Conservation (phyloP, 2,113 vertebrate genomes). For the Pluvianellus socialis region DNA sequence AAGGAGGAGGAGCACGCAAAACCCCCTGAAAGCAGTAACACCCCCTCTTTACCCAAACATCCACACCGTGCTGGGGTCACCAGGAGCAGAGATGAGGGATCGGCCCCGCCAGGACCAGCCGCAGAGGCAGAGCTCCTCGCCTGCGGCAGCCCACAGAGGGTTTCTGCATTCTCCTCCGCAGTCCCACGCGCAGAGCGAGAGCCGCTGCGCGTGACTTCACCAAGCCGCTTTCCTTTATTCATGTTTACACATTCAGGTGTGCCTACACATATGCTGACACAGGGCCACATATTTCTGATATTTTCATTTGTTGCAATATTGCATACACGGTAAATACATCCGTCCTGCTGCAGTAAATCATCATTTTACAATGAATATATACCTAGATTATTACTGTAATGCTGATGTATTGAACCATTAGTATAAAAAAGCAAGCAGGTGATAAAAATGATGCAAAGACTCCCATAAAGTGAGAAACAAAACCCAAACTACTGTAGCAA, state of each 20-base stretch:
- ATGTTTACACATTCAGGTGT: neutral
- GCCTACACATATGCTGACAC: neutral
- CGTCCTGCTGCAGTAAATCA: constrained; percentile 52
- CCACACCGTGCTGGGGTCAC: neutral
- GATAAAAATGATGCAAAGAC: constrained; percentile 66
- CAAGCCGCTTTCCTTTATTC: neutral
- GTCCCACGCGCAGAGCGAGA: accelerated
- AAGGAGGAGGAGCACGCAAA: neutral
- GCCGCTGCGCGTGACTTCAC: neutral
- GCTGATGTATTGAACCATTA: constrained; percentile 62
- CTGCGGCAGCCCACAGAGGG: accelerated
- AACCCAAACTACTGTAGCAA: constrained; percentile 63
- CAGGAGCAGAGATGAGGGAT: neutral
- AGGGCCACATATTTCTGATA: neutral
- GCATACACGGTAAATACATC: constrained; percentile 18
- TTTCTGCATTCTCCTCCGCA: neutral
- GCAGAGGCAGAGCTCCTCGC: neutral
- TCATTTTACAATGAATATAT: constrained; percentile 60
- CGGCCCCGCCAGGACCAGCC: neutral
- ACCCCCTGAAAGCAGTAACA: neutral
- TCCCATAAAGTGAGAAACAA: constrained; percentile 70
- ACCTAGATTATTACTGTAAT: constrained; percentile 61
- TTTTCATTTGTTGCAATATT: constrained; percentile 31
- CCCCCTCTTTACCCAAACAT: neutral
- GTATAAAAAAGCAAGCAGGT: constrained; percentile 60